Evolutionary conservation across 2,797 vertebrate species (phyloP), one percentile per base, ranked within the genome.

Genomic region (Parotocinclus haroldoi): DNA sequence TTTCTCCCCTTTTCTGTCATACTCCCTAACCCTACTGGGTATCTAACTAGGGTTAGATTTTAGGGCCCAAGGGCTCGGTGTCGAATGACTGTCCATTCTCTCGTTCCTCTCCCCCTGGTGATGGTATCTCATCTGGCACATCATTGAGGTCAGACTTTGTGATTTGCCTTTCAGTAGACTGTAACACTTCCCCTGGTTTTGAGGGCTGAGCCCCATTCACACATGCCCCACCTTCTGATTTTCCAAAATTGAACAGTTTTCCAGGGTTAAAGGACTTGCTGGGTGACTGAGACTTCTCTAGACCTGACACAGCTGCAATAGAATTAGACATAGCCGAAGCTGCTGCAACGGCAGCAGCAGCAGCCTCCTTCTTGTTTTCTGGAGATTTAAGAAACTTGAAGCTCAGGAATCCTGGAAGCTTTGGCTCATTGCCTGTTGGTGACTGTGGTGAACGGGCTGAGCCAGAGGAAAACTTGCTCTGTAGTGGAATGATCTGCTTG

Each of bases 301-400:
- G 81, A 60, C 52, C 67, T 12, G 74, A 9, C 0, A 66, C 92
- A 93, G 85, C 92, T 91, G 81, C 88, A 82, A 83, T 91, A 91
- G 81, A 44, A 81, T 49, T 52, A 50, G 67, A 16, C 0, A 58
- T 78, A 0, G 80, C 57, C 0, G 79, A 50, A 1, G 63, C 61
- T 49, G 74, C 13, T 1, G 77, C 70, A 0, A 86, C 70, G 0
- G 87, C 78, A 0, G 83, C 79, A 0, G 77, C 74, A 0, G 86
- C 83, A 0, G 77, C 75, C 37, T 96, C 95, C 81, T 95, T 90
- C 76, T 91, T 94, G 1, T 92, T 91, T 80, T 97, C 96, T 0
- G 96, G 96, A 0, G 96, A 94, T 77, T 98, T 98, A 57, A 98
- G 93, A 83, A 99, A 98, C 68, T 95, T 96, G 89, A 98, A 97